Conservation (phyloP, 2,797 vertebrate genomes). For the Myotis myotis region DNA sequence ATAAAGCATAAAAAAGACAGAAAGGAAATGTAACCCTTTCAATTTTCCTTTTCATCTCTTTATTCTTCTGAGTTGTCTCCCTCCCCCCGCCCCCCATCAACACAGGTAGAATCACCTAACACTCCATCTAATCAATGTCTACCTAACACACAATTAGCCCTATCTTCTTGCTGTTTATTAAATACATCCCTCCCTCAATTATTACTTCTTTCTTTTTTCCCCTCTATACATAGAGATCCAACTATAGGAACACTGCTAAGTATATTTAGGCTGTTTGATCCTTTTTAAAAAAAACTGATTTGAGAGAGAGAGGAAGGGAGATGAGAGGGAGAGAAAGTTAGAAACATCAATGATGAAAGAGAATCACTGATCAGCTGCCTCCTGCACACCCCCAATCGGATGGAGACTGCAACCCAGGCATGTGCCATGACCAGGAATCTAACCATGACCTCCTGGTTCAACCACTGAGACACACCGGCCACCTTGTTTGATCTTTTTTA, state of each 20-base stretch:
- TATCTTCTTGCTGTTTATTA: not conserved
- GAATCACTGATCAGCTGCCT: too few species aligned
- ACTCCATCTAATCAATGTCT: not conserved
- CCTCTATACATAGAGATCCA: not conserved
- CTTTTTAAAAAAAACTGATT: not conserved
- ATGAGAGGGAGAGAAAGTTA: too few species aligned
- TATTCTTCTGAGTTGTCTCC: not conserved
- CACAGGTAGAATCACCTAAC: not conserved
- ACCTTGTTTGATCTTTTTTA: not conserved
- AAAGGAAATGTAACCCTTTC: constrained; percentile 60
- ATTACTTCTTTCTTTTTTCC: not conserved
- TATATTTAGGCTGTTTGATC: not conserved
- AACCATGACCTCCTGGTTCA: too few species aligned
- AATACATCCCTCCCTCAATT: not conserved
- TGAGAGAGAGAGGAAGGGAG: too few species aligned
- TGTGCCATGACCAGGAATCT: too few species aligned
- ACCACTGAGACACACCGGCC: too few species aligned
- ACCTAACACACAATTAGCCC: not conserved
- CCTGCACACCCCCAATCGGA: too few species aligned
- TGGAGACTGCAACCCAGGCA: too few species aligned
- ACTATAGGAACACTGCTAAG: not conserved
- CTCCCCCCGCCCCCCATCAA: not conserved
- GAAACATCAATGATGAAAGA: too few species aligned
- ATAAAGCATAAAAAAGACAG: constrained; percentile 65
- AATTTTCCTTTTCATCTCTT: constrained; percentile 28